phyloP scores from a whole-genome alignment of 2,797 vertebrate species.

The Melanotaenia nigrans region DNA sequence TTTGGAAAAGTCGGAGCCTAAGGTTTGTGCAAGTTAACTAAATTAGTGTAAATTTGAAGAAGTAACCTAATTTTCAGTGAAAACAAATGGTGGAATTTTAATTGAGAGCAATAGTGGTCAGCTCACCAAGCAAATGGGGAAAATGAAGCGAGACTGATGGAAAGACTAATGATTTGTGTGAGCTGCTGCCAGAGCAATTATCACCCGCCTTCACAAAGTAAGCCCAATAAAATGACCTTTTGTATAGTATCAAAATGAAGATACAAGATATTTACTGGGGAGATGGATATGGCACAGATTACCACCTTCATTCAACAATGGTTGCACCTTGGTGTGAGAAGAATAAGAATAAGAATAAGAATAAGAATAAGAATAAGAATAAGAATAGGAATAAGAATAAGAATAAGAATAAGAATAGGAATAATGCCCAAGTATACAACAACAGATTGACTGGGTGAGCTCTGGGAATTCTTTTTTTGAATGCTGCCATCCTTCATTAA shows the following conservation, averaged over 20 bases:
- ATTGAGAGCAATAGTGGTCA: conserved; percentile 76
- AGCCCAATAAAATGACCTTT: conserved; percentile 18
- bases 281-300: background rate
- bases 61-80: conserved; percentile 84
- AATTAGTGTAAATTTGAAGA: conserved; percentile 84
- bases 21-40: conserved; percentile 79
- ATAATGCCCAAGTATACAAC: too few relatives aligned
- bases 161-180: conserved; percentile 75
- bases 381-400: too few relatives aligned
- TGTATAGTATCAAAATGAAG: conserved; percentile 6
- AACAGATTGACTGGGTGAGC: too few relatives aligned
- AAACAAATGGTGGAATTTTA: conserved; percentile 84
- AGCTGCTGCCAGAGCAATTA: conserved; percentile 67
- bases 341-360: too few relatives aligned
- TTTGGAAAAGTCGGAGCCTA: conserved; percentile 68
- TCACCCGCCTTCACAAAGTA: conserved; percentile 29
- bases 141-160: conserved; percentile 79
- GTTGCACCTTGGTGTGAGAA: background rate
- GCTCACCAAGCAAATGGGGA: conserved; percentile 55
- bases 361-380: too few relatives aligned
- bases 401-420: too few relatives aligned
- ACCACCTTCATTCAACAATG: background rate
- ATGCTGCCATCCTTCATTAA: too few relatives aligned
- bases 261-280: background rate
- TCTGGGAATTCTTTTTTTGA: too few relatives aligned